These are phyloP conservation scores for Eufriesea mexicana DNA, from an alignment of 1,140 invertebrate genomes.

Conservation along the genomic window DNA sequence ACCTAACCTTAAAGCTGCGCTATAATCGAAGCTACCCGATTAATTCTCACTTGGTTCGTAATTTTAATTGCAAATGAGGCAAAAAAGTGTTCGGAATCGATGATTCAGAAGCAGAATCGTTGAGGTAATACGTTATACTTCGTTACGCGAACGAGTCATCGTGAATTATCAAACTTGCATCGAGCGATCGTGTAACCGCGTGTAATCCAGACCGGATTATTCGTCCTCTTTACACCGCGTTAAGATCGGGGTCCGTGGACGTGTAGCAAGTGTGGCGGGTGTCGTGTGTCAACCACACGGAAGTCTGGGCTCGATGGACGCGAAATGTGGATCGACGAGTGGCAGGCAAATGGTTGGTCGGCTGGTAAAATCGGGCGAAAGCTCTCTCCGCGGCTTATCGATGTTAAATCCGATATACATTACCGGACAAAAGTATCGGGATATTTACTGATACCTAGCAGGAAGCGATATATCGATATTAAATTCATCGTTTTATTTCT, in stretches of 20 bases:
- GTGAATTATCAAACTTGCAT: neutral
- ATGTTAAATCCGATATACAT: neutral
- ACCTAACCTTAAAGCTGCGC: too few relatives aligned
- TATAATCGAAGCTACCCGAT: too few relatives aligned
- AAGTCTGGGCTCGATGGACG: constrained; percentile 22
- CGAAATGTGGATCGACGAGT: constrained; percentile 4
- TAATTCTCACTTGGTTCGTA: neutral
- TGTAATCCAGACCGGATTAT: constrained; percentile 18
- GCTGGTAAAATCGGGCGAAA: neutral
- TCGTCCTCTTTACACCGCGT: constrained; percentile 21
- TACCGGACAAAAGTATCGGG: neutral
- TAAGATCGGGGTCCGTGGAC: neutral
- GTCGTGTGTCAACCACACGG: constrained; percentile 43
- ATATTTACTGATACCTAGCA: neutral
- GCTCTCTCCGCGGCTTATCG: neutral
- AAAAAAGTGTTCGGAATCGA: neutral
- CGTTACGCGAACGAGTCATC: neutral
- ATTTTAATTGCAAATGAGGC: too few relatives aligned
- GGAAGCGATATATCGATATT: too few relatives aligned
- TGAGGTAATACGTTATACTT: neutral
- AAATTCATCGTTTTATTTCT: too few relatives aligned
- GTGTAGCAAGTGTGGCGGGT: constrained; percentile 39
- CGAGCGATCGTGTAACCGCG: neutral
- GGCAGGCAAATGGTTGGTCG: neutral
- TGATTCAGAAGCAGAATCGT: too few relatives aligned